A percentile compares a stretch with the other conserved stretches of the same genome.
Conservation (phyloP, 2,113 vertebrate genomes). For the Saguinus imperator region DNA sequence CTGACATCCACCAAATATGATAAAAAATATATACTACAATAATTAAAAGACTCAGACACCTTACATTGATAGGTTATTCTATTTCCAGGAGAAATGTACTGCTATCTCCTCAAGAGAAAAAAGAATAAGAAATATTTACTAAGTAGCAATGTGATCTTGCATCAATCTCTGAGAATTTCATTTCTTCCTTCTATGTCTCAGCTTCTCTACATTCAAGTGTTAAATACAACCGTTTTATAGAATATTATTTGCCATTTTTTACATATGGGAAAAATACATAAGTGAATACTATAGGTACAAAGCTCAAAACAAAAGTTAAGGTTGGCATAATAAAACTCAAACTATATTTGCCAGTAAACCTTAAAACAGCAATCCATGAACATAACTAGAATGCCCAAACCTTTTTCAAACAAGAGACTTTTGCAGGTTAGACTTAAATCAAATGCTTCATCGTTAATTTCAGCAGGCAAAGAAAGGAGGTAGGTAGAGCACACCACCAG, state of each 20-base stretch:
- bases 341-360: not conserved
- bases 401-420: not conserved
- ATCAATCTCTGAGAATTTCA: not conserved
- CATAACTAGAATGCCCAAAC: not conserved
- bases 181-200: not conserved
- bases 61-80: not conserved
- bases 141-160: not conserved
- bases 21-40: conserved; percentile 5
- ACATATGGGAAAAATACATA: not conserved
- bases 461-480: not conserved
- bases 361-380: not conserved
- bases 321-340: not conserved
- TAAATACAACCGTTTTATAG: not conserved
- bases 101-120: not conserved
- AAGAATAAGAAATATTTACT: not conserved
- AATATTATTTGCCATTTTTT: not conserved
- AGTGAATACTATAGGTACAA: not conserved
- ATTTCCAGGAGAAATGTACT: not conserved
- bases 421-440: not conserved
- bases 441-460: not conserved
- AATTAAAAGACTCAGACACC: conserved; percentile 32
- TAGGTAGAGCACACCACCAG: not conserved
- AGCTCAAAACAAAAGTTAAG: not conserved
- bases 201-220: not conserved
- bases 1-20: not conserved